Percentiles rank a stretch among this genome's conserved stretches.
phyloP scores from a whole-genome alignment of 2,113 vertebrate species.

The Suricata suricatta region DNA sequence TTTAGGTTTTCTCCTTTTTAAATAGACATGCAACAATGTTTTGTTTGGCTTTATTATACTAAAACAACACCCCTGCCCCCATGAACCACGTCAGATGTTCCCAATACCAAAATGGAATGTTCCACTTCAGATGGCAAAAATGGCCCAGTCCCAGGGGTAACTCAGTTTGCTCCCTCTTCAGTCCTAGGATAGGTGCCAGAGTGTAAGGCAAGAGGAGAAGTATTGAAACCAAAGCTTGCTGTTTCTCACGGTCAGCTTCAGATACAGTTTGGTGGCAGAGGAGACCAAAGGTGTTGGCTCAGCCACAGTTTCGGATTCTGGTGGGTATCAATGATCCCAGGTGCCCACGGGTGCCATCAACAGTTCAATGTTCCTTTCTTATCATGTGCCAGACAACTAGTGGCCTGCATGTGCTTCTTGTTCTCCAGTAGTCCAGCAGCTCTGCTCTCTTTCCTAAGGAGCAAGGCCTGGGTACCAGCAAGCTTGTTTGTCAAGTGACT shows the following conservation, averaged over 20 bases:
- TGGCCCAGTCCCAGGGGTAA: neutral
- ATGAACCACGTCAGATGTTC: neutral
- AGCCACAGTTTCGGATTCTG: neutral
- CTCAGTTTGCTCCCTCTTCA: neutral
- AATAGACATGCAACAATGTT: neutral
- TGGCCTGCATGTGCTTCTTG: neutral
- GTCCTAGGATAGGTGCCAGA: neutral
- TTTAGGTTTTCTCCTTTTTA: neutral
- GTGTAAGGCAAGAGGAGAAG: neutral
- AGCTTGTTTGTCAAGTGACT: neutral
- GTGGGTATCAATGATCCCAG: neutral
- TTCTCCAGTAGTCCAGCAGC: too few relatives aligned
- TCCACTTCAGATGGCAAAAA: neutral
- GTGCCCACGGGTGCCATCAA: neutral
- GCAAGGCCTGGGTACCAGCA: neutral
- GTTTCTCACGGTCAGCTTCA: neutral
- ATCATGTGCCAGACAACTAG: neutral
- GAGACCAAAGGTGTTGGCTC: neutral
- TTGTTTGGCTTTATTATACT: slow-evolving; percentile 3
- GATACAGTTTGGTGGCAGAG: neutral
- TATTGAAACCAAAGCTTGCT: neutral
- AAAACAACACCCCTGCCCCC: neutral
- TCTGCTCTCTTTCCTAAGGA: neutral
- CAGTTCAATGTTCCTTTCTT: neutral
- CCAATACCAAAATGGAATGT: neutral